Base-by-base conservation (phyloP, 2,888 invertebrate species). In the Blastobasis lacticolella region DNA sequence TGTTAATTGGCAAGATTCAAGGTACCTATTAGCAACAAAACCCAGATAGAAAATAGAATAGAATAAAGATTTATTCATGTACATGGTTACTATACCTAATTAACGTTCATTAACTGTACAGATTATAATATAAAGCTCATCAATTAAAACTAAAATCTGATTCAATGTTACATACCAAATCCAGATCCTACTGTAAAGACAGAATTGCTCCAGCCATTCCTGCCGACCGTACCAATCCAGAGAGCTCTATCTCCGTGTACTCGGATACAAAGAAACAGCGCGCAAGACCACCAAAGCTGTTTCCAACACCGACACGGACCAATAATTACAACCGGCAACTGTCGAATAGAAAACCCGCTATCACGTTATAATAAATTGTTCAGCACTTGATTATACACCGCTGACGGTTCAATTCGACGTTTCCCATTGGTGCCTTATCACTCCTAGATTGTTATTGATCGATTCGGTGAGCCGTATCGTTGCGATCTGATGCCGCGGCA, bases 391-490 rank as follows among this genome's bases (percentile, higher is more conserved):
- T 80, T 78, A 73, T 74, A 78, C 66, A 60, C 61, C 63, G 71
- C 67, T 77, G 78, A 81, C 78, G 69, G 79, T 81, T 83, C 78
- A 81, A 82, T 83, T 81, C 77, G 75, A 79, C 72, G 71, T 71
- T 78, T 75, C 66, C 69, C 62, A 63, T 63, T 62, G 61, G 59
- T 66, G 60, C 68, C 74, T 82, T 81, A 83, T 81, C 82, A 78
- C 73, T 75, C 75, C 75, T 73, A 73, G 71, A 73, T 75, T 23
- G 23, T 23, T 81, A 82, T 81, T 83, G 82, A 86, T 85, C 79
- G 81, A 79, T 78, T 76, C 78, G 75, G 71, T 65, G 63, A 62
- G 62, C 66, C 69, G 62, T 83, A 86, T 83, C 84, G 71, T 72
- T 69, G 73, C 72, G 73, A 82, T 82, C 81, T 81, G 61, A 57